A percentile compares a stretch with the other conserved stretches of the same genome.
Evolutionary conservation across 2,113 vertebrate species (phyloP).

Genomic region (Dicentrarchus labrax): DNA sequence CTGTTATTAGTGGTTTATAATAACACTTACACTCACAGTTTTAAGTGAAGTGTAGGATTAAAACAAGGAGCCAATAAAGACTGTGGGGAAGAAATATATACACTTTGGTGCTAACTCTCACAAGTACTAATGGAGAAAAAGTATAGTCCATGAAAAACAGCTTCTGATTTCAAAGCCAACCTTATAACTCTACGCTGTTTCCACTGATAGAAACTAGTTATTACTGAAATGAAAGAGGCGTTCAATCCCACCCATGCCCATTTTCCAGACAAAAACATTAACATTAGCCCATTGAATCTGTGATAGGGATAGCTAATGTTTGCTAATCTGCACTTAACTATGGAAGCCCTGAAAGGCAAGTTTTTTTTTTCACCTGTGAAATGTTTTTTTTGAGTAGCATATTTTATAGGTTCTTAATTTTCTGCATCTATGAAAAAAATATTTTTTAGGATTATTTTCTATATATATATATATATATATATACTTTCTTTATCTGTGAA

Average conservation of each 20-base stretch:
- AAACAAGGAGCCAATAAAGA: background rate
- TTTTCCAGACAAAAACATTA: background rate
- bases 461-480: too few relatives aligned
- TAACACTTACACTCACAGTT: conserved; percentile 24
- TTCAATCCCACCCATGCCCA: background rate
- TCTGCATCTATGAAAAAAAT: too few relatives aligned
- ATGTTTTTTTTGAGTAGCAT: too few relatives aligned
- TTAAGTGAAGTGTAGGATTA: conserved; percentile 16
- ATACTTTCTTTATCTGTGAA: too few relatives aligned
- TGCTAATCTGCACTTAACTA: too few relatives aligned
- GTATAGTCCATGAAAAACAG: background rate
- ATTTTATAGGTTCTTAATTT: too few relatives aligned
- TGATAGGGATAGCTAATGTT: background rate
- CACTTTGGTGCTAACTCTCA: conserved; percentile 8
- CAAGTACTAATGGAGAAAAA: background rate
- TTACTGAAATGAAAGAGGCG: background rate
- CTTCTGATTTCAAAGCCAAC: conserved; percentile 6
- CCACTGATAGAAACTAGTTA: background rate
- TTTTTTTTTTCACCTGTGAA: too few relatives aligned
- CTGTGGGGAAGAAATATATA: conserved; percentile 25
- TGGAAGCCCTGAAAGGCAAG: too few relatives aligned
- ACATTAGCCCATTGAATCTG: background rate
- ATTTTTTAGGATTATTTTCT: too few relatives aligned
- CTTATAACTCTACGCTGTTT: conserved; percentile 7
- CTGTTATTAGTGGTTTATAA: conserved; percentile 65